Percentiles rank a stretch among this genome's conserved stretches.
phyloP scores from a whole-genome alignment of 2,113 vertebrate genomes.

The Mobula birostris region DNA sequence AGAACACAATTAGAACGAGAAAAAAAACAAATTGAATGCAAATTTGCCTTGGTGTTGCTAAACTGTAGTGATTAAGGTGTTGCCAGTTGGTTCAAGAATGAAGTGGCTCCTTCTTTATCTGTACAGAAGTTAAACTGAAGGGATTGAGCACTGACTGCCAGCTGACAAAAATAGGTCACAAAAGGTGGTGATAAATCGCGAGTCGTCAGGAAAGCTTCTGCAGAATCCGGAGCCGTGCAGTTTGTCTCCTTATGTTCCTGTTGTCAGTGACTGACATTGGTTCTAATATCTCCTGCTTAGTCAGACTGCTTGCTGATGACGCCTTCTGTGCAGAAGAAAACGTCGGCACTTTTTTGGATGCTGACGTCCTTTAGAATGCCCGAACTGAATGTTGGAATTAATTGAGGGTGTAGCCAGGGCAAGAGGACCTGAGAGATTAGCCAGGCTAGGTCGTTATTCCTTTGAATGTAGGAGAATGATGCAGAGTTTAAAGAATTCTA shows the following conservation, averaged over 20 bases:
- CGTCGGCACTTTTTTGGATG: too few relatives aligned
- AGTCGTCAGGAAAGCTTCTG: not conserved
- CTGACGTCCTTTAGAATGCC: not conserved
- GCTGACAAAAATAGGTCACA: conserved; percentile 23
- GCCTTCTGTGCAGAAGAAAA: not conserved
- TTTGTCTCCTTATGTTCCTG: not conserved
- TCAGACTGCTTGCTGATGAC: not conserved
- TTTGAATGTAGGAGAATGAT: too few relatives aligned
- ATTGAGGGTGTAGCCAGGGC: too few relatives aligned
- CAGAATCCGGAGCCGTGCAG: not conserved
- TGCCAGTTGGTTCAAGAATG: too few relatives aligned
- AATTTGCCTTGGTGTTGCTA: too few relatives aligned
- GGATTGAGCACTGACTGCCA: not conserved
- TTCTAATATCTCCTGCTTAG: not conserved
- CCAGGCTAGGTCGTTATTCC: too few relatives aligned
- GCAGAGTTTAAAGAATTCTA: too few relatives aligned
- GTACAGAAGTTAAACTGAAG: not conserved
- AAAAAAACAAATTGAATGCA: too few relatives aligned
- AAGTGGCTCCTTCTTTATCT: not conserved
- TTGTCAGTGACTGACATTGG: conserved; percentile 5
- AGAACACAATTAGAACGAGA: too few relatives aligned
- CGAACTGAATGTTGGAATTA: not conserved
- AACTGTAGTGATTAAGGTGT: too few relatives aligned
- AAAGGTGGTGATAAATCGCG: not conserved
- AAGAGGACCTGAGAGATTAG: too few relatives aligned